phyloP scores from a whole-genome alignment of 2,113 vertebrate species.

The Erinaceus europaeus region DNA sequence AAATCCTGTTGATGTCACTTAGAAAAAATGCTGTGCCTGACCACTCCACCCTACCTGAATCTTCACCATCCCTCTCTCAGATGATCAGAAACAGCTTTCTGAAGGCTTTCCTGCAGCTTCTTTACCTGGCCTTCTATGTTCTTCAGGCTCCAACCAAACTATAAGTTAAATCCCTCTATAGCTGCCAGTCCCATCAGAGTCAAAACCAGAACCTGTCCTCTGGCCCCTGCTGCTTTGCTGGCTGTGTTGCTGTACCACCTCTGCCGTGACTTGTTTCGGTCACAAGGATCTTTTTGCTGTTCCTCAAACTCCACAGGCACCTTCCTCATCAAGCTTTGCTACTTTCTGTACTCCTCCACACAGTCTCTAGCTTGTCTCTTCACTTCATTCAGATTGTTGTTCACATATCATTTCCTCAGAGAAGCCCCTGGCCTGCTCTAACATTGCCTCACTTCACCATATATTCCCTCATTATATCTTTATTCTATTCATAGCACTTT shows the following conservation, averaged over 20 bases:
- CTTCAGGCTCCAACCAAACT: background rate
- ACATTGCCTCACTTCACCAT: background rate
- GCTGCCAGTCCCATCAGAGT: background rate
- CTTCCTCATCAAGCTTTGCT: background rate
- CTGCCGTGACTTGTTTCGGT: too few species aligned
- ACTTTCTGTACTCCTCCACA: background rate
- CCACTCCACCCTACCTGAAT: background rate
- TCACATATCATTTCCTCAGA: background rate
- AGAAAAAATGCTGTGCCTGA: background rate
- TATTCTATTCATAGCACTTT: background rate
- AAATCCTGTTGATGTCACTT: background rate
- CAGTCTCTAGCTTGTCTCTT: background rate
- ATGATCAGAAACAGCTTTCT: too few species aligned
- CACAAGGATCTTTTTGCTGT: background rate
- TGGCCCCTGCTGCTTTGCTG: background rate
- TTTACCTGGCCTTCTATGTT: background rate
- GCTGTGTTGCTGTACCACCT: too few species aligned
- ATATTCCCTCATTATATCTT: background rate
- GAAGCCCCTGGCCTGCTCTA: background rate
- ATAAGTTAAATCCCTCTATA: background rate
- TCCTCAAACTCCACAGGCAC: background rate
- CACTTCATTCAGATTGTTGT: background rate
- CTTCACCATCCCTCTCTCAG: rapidly evolving
- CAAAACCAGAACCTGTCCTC: background rate
- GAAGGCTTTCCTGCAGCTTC: background rate